Evolutionary conservation across 92 coral and sea anemone genomes (phyloP), one percentile per base, ranked within the genome.

Genomic region (Micromussa lordhowensis): DNA sequence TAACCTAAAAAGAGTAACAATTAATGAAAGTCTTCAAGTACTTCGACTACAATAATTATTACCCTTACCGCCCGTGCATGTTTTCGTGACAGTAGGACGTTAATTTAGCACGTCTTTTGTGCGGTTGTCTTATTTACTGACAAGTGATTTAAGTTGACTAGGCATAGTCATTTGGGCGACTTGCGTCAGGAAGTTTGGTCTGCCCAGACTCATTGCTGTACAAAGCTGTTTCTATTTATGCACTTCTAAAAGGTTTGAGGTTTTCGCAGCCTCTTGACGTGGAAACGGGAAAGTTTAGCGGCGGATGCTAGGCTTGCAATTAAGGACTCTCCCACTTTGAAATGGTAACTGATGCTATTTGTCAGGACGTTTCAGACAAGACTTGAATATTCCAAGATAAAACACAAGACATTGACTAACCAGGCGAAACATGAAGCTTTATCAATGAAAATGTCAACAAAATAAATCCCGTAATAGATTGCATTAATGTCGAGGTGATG

Each of bases 251-350:
- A 44, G 16, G 29, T 48, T 53, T 79, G 71, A 63, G 74, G 84
- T 66, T 81, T 81, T 14, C 72, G 38, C 84, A 61, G 73, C 84
- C 75, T 63, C 75, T 81, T 81, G 21, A 63, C 35, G 24, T 26
- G 84, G 84, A 63, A 63, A 81, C 61, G 70, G 38, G 22, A 61
- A 36, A 6, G 55, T 63, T 81, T 24, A 36, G 55, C 58, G 84
- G 84, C 74, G 58, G 84, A 81, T 79, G 35, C 58, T 21, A 35
- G 28, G 24, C 24, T 81, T 32, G 15, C 63, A 36, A 3, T 24
- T 40, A 5, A 21, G 66, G 35, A 26, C 63, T 66, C 12, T 28
- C 7, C 3, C 17, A 48, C 28, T 26, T 9, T 22, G 63, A 75
- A 77, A 44, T 77, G 29, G 44, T 49, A 58, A 51, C n/a, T 22